Evolutionary conservation across 2,797 vertebrate species (phyloP).

Genomic region (Acomys russatus): DNA sequence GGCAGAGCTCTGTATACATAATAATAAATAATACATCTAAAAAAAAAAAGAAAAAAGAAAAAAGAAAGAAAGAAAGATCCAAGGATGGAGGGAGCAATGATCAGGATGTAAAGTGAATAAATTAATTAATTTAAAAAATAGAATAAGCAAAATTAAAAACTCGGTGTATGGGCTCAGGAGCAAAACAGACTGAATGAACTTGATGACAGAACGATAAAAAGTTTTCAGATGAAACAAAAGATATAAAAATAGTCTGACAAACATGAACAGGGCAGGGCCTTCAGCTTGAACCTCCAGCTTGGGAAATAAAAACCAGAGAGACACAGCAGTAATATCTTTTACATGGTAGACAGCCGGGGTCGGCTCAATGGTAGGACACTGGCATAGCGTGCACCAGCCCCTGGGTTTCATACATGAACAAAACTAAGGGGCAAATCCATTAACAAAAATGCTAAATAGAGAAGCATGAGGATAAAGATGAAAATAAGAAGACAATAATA

Average conservation of each 20-base stretch:
- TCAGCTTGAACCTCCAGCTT: background rate
- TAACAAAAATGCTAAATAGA: background rate
- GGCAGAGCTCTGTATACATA: no score
- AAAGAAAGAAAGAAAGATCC: no score
- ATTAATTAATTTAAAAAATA: background rate
- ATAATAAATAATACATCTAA: no score
- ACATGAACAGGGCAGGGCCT: background rate
- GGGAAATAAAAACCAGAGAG: background rate
- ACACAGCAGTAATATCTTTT: background rate
- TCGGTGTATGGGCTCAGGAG: background rate
- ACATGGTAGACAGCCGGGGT: background rate
- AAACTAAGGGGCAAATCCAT: background rate
- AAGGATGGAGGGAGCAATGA: no score
- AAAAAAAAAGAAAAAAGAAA: no score
- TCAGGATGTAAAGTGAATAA: no score
- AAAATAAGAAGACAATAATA: no score
- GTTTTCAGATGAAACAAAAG: background rate
- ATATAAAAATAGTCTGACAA: background rate
- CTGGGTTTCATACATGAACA: background rate
- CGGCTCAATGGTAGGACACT: background rate
- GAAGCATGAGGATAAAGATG: no score
- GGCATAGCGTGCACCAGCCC: no score
- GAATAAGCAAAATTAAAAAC: background rate
- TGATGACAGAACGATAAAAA: background rate
- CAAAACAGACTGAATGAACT: background rate